Evolutionary conservation across 2,113 vertebrate species (phyloP).

Genomic region (Euleptes europaea): DNA sequence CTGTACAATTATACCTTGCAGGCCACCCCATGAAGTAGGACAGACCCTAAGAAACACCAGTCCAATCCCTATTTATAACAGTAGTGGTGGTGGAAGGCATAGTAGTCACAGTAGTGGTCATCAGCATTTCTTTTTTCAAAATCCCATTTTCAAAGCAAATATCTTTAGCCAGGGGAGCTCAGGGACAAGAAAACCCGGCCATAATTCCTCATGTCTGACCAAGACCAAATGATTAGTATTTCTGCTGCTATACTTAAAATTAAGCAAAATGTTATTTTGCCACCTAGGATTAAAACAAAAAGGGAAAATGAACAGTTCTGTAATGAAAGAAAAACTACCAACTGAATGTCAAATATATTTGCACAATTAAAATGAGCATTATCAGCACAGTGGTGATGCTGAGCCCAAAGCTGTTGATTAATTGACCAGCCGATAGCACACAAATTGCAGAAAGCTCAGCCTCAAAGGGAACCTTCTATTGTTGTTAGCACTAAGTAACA

Average conservation of each 20-base stretch:
- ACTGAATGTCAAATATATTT: background rate
- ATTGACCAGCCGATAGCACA: slow-evolving; percentile 12
- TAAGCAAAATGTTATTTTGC: background rate
- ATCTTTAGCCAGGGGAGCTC: background rate
- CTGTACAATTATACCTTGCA: too few species aligned
- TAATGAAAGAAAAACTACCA: slow-evolving; percentile 20
- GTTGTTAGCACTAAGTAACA: background rate
- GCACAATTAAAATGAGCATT: slow-evolving; percentile 15
- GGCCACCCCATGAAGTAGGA: too few species aligned
- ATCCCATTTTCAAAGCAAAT: background rate
- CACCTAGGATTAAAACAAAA: background rate
- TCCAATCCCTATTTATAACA: too few species aligned
- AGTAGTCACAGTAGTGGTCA: background rate
- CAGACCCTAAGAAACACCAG: too few species aligned
- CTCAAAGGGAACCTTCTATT: slow-evolving; percentile 22
- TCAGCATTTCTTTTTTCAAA: background rate
- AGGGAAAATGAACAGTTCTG: background rate
- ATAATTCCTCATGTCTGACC: background rate
- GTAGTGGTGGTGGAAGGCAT: background rate
- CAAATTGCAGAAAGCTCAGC: slow-evolving; percentile 9
- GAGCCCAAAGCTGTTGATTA: slow-evolving; percentile 25
- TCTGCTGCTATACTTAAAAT: background rate
- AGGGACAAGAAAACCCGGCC: accelerated
- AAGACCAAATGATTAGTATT: background rate
- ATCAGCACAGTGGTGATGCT: slow-evolving; percentile 7